Evolutionary conservation across 1,140 invertebrate species (phyloP).

Genomic region (Pseudomyrmex dendroicus): DNA sequence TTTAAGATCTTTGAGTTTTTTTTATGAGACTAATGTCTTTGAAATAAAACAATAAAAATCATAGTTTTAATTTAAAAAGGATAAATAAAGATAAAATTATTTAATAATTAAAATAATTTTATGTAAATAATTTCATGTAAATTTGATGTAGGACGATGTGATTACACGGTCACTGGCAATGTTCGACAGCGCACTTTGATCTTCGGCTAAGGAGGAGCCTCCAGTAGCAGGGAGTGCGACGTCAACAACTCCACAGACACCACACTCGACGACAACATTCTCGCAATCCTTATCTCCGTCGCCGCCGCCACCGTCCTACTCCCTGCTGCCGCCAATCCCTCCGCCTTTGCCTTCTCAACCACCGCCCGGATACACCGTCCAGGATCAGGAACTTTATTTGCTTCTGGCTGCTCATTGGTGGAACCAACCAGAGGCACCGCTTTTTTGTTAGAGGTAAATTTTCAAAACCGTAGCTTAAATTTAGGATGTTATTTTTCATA

Average conservation of each 20-base stretch:
- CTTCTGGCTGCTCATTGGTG: conserved; percentile 76
- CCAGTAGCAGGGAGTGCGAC: conserved; percentile 73
- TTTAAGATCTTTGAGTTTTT: no score
- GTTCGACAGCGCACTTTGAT: conserved; percentile 92
- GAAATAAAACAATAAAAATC: no score
- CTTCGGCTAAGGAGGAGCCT: conserved; percentile 80
- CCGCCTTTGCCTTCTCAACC: conserved; percentile 72
- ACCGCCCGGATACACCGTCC: conserved; percentile 73
- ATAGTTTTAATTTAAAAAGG: no score
- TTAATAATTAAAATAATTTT: no score
- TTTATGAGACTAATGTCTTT: no score
- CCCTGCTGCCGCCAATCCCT: conserved; percentile 74
- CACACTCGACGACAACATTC: conserved; percentile 72
- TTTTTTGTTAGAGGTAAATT: conserved; percentile 73
- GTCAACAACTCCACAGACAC: conserved; percentile 59
- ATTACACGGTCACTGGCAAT: conserved; percentile 93
- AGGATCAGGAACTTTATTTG: conserved; percentile 74
- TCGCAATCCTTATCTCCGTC: conserved; percentile 76
- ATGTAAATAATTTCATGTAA: not conserved
- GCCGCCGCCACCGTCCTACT: conserved; percentile 76
- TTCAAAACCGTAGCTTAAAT: not conserved
- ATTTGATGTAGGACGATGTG: conserved; percentile 88
- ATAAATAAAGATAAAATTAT: no score
- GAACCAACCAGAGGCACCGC: conserved; percentile 75
- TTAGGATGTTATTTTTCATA: not conserved